These are phyloP conservation scores for Myotis brandtii DNA, from an alignment of 2,113 vertebrate genomes.

Conservation along the genomic window DNA sequence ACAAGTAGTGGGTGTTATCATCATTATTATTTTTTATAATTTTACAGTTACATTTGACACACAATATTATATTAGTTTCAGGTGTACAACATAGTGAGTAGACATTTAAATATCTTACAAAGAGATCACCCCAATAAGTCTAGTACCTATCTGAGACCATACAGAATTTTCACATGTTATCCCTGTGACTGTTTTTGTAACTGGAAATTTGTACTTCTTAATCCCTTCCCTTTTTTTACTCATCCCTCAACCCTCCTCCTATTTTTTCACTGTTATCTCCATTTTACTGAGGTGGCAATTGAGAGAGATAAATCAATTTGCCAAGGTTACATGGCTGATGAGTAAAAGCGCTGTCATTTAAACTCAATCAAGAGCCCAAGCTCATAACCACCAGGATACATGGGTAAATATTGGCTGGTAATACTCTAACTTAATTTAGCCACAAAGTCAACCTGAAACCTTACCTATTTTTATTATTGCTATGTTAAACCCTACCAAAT, in stretches of 20 bases:
- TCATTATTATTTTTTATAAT: neutral
- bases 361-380: neutral
- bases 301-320: conserved; percentile 11
- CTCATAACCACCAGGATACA: neutral
- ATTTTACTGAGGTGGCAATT: neutral
- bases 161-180: neutral
- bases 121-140: neutral
- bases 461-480: neutral
- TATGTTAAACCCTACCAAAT: neutral
- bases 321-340: neutral
- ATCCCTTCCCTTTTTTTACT: neutral
- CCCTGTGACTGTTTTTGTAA: neutral
- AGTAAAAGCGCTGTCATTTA: neutral
- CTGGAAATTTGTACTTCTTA: neutral
- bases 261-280: neutral
- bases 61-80: neutral
- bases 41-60: neutral
- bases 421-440: neutral
- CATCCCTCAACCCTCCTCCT: neutral
- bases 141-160: neutral
- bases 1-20: neutral
- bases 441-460: neutral
- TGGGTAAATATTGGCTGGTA: neutral
- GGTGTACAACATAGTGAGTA: neutral
- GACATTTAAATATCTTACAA: neutral